These are phyloP conservation scores for Agrotis exclamationis DNA, from an alignment of 2,888 invertebrate species.

Conservation along the genomic window DNA sequence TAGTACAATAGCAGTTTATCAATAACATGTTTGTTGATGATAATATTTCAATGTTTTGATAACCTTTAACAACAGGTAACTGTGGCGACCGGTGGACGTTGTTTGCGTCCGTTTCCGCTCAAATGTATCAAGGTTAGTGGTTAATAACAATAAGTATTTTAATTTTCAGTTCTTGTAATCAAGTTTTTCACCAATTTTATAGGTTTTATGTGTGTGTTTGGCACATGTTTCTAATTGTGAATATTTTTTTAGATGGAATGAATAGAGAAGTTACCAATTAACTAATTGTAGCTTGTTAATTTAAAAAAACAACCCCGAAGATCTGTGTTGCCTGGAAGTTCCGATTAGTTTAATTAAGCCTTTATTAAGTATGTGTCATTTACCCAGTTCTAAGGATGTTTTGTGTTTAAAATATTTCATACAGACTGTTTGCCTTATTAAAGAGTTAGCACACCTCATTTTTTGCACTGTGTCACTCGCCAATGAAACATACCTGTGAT, in stretches of 20 bases:
- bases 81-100: neutral
- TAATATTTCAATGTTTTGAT: slow-evolving; percentile 11
- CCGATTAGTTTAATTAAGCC: neutral
- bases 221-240: neutral
- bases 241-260: neutral
- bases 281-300: too few relatives aligned
- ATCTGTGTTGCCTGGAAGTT: neutral
- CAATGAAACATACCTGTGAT: slow-evolving; percentile 64
- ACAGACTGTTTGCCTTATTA: neutral
- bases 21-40: slow-evolving; percentile 36
- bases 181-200: neutral
- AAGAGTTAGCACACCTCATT: neutral
- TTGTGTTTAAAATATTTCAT: neutral
- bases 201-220: neutral
- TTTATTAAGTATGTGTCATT: neutral
- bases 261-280: too few relatives aligned
- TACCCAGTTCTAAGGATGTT: neutral
- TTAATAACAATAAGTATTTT: neutral
- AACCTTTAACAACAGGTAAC: slow-evolving; percentile 5
- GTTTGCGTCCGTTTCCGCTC: neutral
- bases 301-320: neutral
- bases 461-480: slow-evolving; percentile 44
- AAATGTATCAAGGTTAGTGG: neutral
- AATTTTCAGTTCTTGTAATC: neutral
- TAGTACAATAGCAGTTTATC: slow-evolving; percentile 49